Evolutionary conservation across 2,113 vertebrate genomes (phyloP).

Genomic region (Plestiodon gilberti): DNA sequence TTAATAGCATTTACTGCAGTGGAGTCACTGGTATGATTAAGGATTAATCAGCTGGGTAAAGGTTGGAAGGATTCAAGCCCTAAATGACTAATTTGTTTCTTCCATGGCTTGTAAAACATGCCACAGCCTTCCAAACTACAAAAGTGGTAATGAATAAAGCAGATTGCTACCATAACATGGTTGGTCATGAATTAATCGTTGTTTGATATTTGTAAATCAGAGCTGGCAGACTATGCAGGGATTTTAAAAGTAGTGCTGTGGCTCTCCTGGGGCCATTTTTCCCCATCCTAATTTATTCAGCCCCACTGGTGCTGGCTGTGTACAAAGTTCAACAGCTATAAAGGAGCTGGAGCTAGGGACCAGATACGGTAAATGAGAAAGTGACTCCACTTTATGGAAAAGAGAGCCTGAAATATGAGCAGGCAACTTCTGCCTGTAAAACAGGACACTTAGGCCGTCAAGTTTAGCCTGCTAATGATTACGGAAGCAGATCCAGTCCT

Average conservation of each 20-base stretch:
- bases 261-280: constrained; percentile 51
- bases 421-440: neutral
- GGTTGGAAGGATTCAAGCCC: constrained; percentile 15
- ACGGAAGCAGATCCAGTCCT: neutral
- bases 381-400: constrained; percentile 44
- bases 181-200: constrained; percentile 48
- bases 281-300: constrained; percentile 46
- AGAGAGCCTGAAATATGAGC: constrained; percentile 32
- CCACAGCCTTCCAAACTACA: constrained; percentile 39
- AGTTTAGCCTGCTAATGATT: constrained; percentile 34
- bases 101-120: constrained; percentile 42
- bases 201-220: constrained; percentile 55
- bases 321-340: constrained; percentile 52
- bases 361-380: constrained; percentile 41
- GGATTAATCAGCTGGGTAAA: constrained; percentile 45
- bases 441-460: constrained; percentile 5
- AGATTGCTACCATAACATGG: constrained; percentile 12
- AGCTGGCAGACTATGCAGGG: constrained; percentile 45
- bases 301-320: constrained; percentile 31
- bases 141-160: constrained; percentile 52
- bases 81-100: constrained; percentile 22
- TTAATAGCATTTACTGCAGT: constrained; percentile 8
- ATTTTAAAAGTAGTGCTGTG: constrained; percentile 52
- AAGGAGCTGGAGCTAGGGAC: constrained; percentile 21
- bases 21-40: constrained; percentile 31